phyloP scores from a whole-genome alignment of 2,888 invertebrate species.

The Alentia gelatinosa region DNA sequence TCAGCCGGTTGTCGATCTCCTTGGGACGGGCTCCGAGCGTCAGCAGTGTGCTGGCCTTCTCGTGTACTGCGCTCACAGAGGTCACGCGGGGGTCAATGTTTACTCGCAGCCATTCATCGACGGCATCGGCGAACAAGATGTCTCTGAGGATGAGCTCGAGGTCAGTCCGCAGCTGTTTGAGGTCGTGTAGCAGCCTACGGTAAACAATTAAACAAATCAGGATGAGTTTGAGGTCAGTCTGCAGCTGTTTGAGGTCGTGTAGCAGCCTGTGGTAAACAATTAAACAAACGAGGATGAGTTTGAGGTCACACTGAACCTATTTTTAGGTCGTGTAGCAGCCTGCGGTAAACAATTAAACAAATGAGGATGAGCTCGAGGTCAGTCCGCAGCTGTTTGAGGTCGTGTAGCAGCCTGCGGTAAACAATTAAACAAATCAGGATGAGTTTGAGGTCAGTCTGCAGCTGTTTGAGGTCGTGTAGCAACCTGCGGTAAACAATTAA shows the following conservation, averaged over 20 bases:
- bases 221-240: no score
- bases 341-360: no score
- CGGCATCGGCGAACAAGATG: slow-evolving; percentile 59
- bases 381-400: slow-evolving; percentile 47
- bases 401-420: slow-evolving; percentile 56
- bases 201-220: no score
- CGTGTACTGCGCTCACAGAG: not conserved
- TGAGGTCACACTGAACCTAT: no score
- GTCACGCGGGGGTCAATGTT: slow-evolving; percentile 52
- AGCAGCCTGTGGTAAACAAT: no score
- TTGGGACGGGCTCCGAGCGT: not conserved
- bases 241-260: no score
- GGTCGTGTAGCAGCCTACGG: slow-evolving; percentile 54
- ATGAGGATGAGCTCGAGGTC: slow-evolving; percentile 43
- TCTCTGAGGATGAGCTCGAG: slow-evolving; percentile 50
- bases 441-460: no score
- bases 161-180: slow-evolving; percentile 51
- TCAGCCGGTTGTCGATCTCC: not conserved
- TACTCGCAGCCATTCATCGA: slow-evolving; percentile 62
- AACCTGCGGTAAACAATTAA: no score
- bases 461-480: no score
- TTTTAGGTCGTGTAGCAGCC: no score
- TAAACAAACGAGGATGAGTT: no score
- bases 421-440: no score
- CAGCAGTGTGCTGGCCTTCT: not conserved